These are phyloP conservation scores for Hirtodrosophila trivittata DNA, from an alignment of 2,888 invertebrate species.

Conservation along the genomic window DNA sequence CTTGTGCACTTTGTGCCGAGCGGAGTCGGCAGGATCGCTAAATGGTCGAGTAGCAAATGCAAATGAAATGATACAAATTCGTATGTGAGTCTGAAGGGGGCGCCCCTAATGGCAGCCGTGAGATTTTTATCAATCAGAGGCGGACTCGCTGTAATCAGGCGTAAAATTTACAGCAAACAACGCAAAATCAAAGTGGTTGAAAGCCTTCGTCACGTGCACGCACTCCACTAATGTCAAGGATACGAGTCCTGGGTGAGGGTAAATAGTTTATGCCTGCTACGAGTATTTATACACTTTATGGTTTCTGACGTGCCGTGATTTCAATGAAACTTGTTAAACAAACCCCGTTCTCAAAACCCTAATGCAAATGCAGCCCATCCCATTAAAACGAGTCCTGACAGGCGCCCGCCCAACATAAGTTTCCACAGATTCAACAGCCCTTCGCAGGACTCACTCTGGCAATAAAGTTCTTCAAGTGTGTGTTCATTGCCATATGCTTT, in stretches of 20 bases:
- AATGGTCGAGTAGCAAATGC: conserved; percentile 11
- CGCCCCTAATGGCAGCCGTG: conserved; percentile 47
- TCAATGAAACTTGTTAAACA: conserved; percentile 62
- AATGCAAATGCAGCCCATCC: conserved; percentile 66
- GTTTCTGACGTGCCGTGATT: conserved; percentile 80
- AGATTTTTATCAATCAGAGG: conserved; percentile 75
- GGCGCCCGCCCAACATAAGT: conserved; percentile 39
- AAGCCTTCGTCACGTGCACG: conserved; percentile 69
- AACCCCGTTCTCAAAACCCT: conserved; percentile 9
- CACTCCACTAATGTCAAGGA: conserved; percentile 70
- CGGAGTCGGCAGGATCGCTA: background rate
- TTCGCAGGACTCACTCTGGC: conserved; percentile 37
- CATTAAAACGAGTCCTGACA: conserved; percentile 68
- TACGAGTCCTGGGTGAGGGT: conserved; percentile 43
- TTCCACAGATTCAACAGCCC: conserved; percentile 36
- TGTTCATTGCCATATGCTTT: conserved; percentile 69
- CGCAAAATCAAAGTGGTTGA: conserved; percentile 72
- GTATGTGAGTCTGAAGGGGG: too few species aligned
- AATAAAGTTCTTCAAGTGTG: conserved; percentile 79
- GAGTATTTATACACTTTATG: conserved; percentile 79
- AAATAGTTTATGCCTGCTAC: conserved; percentile 62
- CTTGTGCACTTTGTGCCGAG: conserved; percentile 58
- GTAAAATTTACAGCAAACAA: conserved; percentile 75
- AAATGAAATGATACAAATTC: conserved; percentile 24
- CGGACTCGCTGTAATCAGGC: conserved; percentile 64